phyloP scores from a whole-genome alignment of 1,140 invertebrate species.

The Caenorhabditis inopinata region DNA sequence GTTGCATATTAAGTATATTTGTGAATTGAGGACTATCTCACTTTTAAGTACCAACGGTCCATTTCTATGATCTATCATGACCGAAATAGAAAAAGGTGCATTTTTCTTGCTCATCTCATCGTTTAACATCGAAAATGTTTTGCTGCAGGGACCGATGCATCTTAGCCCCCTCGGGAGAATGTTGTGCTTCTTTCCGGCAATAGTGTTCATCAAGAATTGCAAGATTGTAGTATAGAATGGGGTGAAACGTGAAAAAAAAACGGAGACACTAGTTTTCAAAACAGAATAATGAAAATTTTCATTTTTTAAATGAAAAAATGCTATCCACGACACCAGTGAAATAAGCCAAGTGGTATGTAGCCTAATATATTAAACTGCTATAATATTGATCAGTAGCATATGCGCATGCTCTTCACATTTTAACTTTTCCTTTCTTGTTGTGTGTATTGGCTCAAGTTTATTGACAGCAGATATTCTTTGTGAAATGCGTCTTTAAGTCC shows the following conservation, averaged over 20 bases:
- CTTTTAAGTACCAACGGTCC: too few relatives aligned
- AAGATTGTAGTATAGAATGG: neutral
- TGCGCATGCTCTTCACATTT: too few relatives aligned
- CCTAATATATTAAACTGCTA: too few relatives aligned
- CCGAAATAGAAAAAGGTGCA: neutral
- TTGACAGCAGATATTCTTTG: neutral
- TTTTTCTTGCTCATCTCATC: neutral
- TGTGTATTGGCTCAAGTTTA: neutral
- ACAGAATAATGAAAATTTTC: too few relatives aligned
- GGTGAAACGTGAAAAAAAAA: too few relatives aligned
- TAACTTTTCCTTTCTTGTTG: too few relatives aligned
- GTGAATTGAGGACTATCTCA: too few relatives aligned
- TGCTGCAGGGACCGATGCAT: neutral
- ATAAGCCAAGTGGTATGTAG: too few relatives aligned
- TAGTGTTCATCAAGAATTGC: conserved; percentile 23
- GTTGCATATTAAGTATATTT: too few relatives aligned
- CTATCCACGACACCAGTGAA: too few relatives aligned
- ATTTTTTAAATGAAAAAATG: too few relatives aligned
- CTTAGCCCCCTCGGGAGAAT: neutral
- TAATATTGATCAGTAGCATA: too few relatives aligned
- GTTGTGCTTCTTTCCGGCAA: neutral
- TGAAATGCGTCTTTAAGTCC: neutral
- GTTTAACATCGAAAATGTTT: conserved; percentile 22
- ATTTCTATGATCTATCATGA: neutral
- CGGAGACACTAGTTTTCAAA: neutral